Evolutionary conservation across 1,140 invertebrate species (phyloP).

Genomic region (Himalopsyche phryganea): DNA sequence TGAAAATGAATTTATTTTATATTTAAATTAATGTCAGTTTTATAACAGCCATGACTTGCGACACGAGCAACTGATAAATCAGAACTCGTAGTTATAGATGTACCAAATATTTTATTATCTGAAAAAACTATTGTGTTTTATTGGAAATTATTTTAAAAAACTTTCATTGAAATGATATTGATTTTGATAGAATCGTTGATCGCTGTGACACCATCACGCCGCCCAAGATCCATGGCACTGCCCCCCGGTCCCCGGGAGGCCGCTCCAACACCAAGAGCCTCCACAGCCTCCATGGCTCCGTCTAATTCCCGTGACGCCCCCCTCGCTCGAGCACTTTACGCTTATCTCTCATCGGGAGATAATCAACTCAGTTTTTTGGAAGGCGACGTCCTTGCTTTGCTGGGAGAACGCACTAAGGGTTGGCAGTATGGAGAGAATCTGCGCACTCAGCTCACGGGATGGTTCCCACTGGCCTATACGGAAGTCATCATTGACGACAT

Average conservation of each 20-base stretch:
- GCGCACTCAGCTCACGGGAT: slow-evolving; percentile 83
- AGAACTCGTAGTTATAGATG: too few relatives aligned
- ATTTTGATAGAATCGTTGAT: slow-evolving; percentile 25
- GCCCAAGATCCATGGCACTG: slow-evolving; percentile 24
- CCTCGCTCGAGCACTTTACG: slow-evolving; percentile 80
- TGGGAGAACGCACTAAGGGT: slow-evolving; percentile 88
- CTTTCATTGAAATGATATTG: too few relatives aligned
- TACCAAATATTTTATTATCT: neutral
- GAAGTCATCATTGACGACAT: slow-evolving; percentile 56
- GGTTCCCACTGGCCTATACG: slow-evolving; percentile 92
- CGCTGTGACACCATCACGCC: slow-evolving; percentile 21
- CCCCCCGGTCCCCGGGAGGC: neutral
- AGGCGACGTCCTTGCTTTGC: slow-evolving; percentile 82
- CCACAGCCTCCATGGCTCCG: slow-evolving; percentile 59
- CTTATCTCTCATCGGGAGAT: slow-evolving; percentile 85
- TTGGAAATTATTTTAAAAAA: too few relatives aligned
- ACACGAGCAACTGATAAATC: too few relatives aligned
- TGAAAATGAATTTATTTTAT: too few relatives aligned
- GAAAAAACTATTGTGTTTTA: too few relatives aligned
- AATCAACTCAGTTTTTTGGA: slow-evolving; percentile 90
- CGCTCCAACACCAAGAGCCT: slow-evolving; percentile 53
- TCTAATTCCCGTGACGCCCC: slow-evolving; percentile 65
- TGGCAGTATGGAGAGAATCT: slow-evolving; percentile 95
- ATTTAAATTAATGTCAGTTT: too few relatives aligned
- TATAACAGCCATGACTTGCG: too few relatives aligned